Evolutionary conservation across 2,797 vertebrate genomes (phyloP).

Genomic region (Pseudocheirus occidentalis): DNA sequence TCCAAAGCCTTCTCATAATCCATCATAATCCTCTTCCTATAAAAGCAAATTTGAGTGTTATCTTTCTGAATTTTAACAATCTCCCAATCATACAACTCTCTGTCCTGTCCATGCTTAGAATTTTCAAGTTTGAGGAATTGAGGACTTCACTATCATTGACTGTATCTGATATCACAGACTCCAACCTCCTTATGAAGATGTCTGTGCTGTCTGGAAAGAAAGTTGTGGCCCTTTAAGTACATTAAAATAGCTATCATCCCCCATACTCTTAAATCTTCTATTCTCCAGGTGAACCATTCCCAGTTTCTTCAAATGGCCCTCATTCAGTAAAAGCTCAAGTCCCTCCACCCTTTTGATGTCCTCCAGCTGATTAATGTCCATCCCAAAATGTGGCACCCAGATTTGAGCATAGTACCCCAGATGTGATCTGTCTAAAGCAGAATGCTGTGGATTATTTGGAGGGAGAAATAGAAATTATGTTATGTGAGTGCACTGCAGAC

Average conservation of each 20-base stretch:
- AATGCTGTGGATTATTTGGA: neutral
- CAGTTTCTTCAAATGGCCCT: neutral
- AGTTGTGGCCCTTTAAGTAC: conserved; percentile 83
- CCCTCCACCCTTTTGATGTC: neutral
- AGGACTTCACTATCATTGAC: conserved; percentile 99
- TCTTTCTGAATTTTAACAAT: conserved; percentile 99
- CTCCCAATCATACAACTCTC: conserved; percentile 96
- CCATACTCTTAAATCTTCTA: neutral
- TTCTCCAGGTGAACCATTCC: neutral
- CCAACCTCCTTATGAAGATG: conserved; percentile 91
- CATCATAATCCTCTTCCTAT: conserved; percentile 90
- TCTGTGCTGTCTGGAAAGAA: conserved; percentile 96
- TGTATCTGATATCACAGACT: conserved; percentile 91
- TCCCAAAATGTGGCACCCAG: neutral
- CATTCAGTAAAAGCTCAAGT: neutral
- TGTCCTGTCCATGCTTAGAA: conserved; percentile 96
- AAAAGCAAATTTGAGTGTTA: conserved; percentile 94
- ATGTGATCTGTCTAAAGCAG: neutral
- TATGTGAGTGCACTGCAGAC: neutral
- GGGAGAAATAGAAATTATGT: neutral
- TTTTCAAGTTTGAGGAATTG: conserved; percentile 97
- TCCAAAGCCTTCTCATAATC: conserved; percentile 93
- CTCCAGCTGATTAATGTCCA: neutral
- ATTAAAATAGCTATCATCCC: neutral
- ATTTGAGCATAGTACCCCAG: neutral